Conservation (phyloP, 35 echinoderm and acorn worm species). For the Chiridota heheva region DNA sequence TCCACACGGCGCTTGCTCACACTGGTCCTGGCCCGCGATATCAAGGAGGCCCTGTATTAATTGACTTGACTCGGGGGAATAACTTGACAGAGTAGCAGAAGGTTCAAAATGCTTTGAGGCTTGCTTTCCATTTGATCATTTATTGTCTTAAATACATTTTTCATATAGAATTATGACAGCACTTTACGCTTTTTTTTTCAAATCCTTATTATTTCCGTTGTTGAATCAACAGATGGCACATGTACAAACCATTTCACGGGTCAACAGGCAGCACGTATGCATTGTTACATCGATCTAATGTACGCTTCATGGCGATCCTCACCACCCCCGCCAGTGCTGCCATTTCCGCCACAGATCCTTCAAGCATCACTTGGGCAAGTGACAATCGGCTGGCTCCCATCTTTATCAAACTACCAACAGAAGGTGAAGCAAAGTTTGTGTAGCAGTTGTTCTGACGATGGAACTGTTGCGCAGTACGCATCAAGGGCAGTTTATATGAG, state of each 20-base stretch:
- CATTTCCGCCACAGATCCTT: conserved; percentile 32
- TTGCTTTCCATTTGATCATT: no score
- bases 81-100: no score
- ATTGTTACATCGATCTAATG: conserved; percentile 87
- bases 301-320: conserved; percentile 73
- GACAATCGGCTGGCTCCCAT: conserved; percentile 71
- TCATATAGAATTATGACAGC: no score
- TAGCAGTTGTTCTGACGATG: conserved; percentile 15
- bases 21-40: no score
- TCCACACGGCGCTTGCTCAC: no score
- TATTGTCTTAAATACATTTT: no score
- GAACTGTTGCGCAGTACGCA: conserved; percentile 67
- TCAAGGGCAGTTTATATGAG: conserved; percentile 28
- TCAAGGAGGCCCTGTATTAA: no score
- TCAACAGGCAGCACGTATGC: conserved; percentile 89
- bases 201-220: no score
- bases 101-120: no score
- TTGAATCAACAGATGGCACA: conserved; percentile 72
- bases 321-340: background rate
- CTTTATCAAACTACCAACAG: conserved; percentile 19
- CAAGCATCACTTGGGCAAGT: background rate
- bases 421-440: conserved; percentile 11
- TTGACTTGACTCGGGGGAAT: no score
- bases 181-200: no score
- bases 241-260: conserved; percentile 80